Evolutionary conservation across 2,797 vertebrate species (phyloP).

Genomic region (Pseudochromis fuscus): DNA sequence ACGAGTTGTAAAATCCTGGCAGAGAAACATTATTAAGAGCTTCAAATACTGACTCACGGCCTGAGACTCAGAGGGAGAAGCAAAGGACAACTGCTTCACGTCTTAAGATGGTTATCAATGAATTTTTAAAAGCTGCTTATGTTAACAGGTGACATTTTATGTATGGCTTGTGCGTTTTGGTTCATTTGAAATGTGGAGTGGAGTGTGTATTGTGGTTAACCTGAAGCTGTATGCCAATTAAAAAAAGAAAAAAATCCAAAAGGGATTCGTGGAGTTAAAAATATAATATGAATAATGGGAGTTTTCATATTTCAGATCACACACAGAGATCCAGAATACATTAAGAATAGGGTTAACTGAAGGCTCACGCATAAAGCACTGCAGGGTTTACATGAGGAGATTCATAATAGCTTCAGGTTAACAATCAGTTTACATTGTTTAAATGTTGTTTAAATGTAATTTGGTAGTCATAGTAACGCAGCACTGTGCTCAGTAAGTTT

Average conservation of each 20-base stretch:
- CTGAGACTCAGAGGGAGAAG: not conserved
- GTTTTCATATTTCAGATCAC: too few relatives aligned
- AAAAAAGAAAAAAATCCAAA: not conserved
- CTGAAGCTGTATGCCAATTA: too few relatives aligned
- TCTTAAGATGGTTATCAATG: not conserved
- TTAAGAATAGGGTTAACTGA: not conserved
- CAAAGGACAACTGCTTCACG: not conserved
- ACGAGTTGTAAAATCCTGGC: not conserved
- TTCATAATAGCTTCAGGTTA: not conserved
- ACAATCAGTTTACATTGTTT: not conserved
- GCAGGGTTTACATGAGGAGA: not conserved
- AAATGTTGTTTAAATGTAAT: not conserved
- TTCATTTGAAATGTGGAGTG: not conserved
- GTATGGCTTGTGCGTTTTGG: not conserved
- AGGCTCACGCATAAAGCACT: too few relatives aligned
- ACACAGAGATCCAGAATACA: too few relatives aligned
- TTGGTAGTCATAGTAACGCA: not conserved
- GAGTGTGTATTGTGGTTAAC: not conserved
- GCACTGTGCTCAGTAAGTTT: too few relatives aligned
- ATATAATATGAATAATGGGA: too few relatives aligned
- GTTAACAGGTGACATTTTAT: not conserved
- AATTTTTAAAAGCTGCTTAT: slow-evolving; percentile 3
- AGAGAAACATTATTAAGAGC: slow-evolving; percentile 14
- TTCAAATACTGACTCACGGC: slow-evolving; percentile 7
- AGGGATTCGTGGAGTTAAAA: not conserved